Evolutionary conservation across 2,888 invertebrate species (phyloP), one percentile per base, ranked within the genome.

Genomic region (Cyclophora albipunctata): DNA sequence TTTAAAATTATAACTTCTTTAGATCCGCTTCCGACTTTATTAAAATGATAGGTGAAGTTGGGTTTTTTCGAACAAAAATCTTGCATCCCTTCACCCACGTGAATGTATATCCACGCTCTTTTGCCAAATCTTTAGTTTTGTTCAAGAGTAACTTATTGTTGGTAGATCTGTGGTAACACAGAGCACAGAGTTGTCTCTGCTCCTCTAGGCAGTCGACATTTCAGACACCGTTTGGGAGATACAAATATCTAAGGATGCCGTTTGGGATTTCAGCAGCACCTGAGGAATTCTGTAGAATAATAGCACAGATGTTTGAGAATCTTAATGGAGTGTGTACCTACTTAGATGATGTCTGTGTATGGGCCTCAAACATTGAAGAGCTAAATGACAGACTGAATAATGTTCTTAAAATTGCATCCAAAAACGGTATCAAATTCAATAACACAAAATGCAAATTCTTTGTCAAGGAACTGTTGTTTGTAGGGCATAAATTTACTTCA

Each of bases 271-370:
- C 40, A 34, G 47, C 49, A 34, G 49, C 49, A 33, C 52, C 49
- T 20, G 52, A 53, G 42, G 52, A 49, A 45, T 53, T 53, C 42
- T 33, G 45, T 45, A 45, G 52, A 47, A 49, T 53, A 34, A 49
- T 53, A 34, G 34, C 47, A 5, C 49, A 53, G 34, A 50, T 53
- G 45, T 53, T 53, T 45, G 49, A 50, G 47, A 49, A 53, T 37
- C 4, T 53, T 6, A 49, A 53, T n/a, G 52, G 52, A 43, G 52
- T 53, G 4, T 7, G 34, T 42, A 34, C 50, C 3, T 50, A 46
- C 34, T 7, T 49, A 3, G 49, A 49, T 42, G 50, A 46, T 40
- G 6, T 50, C 4, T 50, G 50, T 40, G 5, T 50, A 33, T 50
- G n/a, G 34, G 50, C 50, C 7, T n/a, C 42, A 5, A 43, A 42